Percentiles rank a stretch among this genome's conserved stretches.
Evolutionary conservation across 37 sponge, comb jelly and placozoan genomes (phyloP).

Genomic region (Oscarella lobularis): DNA sequence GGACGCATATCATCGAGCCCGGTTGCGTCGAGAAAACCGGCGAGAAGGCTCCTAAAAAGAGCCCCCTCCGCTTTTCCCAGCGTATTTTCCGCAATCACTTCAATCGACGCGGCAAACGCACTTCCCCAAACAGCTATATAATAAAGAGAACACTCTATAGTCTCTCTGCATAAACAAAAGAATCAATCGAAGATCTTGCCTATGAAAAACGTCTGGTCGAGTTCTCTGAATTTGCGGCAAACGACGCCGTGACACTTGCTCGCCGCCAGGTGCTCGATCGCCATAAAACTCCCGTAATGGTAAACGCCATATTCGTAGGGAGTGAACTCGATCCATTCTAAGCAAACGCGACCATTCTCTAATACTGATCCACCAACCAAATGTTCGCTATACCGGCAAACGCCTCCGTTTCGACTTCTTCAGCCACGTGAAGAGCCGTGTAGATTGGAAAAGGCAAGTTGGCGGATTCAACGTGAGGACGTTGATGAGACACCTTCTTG

Average conservation of each 20-base stretch:
- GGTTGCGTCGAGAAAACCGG: background rate
- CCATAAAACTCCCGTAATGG: background rate
- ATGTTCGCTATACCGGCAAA: background rate
- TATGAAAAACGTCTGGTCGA: background rate
- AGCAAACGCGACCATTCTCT: no score
- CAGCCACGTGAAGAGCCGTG: background rate
- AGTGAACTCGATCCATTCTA: constrained; percentile 2
- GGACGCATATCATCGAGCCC: background rate
- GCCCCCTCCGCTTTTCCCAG: background rate
- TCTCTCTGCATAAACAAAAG: background rate
- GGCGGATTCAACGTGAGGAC: background rate
- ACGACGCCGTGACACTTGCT: background rate
- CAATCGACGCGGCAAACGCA: background rate
- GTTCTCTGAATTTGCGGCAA: background rate
- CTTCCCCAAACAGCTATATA: constrained; percentile 1
- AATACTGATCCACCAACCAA: no score
- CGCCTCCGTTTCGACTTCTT: background rate
- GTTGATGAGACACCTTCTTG: background rate
- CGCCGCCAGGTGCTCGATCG: background rate
- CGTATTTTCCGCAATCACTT: background rate
- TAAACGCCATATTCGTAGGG: background rate
- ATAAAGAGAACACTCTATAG: no score
- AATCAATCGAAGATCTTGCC: background rate
- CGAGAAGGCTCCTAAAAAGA: background rate
- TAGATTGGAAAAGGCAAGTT: background rate